These are phyloP conservation scores for Crocuta crocuta DNA, from an alignment of 2,113 vertebrate genomes.

Conservation along the genomic window DNA sequence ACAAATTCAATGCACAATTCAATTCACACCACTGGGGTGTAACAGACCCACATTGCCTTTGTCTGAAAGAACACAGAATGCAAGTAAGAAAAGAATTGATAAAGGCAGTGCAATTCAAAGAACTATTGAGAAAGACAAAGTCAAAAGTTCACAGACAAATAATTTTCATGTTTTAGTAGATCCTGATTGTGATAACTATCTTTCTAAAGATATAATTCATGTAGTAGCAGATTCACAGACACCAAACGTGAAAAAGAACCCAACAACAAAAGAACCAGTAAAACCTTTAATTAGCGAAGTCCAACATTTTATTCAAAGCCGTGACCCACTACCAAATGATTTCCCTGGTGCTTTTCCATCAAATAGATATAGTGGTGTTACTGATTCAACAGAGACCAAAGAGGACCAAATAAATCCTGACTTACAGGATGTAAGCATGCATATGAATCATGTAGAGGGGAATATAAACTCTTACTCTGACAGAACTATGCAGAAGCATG, in stretches of 20 bases:
- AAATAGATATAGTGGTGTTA: conserved; percentile 82
- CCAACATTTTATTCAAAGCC: conserved; percentile 84
- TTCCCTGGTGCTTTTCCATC: conserved; percentile 86
- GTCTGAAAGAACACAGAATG: conserved; percentile 88
- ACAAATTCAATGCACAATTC: conserved; percentile 72
- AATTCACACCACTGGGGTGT: conserved; percentile 58
- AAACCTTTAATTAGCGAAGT: conserved; percentile 79
- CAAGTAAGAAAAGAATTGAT: conserved; percentile 82
- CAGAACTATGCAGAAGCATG: conserved; percentile 85
- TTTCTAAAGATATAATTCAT: conserved; percentile 83
- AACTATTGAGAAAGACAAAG: conserved; percentile 55
- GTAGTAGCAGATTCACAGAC: conserved; percentile 71
- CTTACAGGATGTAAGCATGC: conserved; percentile 77
- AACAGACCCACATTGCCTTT: conserved; percentile 84
- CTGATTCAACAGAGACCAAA: conserved; percentile 88
- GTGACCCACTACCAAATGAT: conserved; percentile 85
- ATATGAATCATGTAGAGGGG: conserved; percentile 73
- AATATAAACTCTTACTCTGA: conserved; percentile 82
- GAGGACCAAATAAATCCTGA: conserved; percentile 82
- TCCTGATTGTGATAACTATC: conserved; percentile 71
- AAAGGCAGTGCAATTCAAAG: conserved; percentile 68
- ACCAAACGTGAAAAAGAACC: conserved; percentile 73
- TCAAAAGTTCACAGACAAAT: conserved; percentile 64
- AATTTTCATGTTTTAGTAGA: conserved; percentile 63
- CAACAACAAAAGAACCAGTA: conserved; percentile 81